These are phyloP conservation scores for Brachionus manjavacas DNA, from an alignment of 1,140 invertebrate species.

Conservation along the genomic window DNA sequence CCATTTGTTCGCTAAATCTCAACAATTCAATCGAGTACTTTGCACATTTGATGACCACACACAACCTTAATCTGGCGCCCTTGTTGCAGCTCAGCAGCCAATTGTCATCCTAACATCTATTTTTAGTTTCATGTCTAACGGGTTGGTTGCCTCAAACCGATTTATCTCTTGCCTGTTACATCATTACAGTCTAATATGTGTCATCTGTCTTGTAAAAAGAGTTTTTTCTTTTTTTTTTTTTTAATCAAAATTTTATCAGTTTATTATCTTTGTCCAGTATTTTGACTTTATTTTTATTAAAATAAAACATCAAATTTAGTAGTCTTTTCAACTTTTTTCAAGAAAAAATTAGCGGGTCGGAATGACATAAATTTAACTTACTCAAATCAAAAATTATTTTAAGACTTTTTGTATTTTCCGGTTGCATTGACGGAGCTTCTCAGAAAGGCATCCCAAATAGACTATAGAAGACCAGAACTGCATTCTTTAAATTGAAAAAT, in stretches of 20 bases:
- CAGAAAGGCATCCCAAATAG: no score
- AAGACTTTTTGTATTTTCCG: no score
- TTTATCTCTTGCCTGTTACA: background rate
- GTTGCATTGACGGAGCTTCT: no score
- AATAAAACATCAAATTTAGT: background rate
- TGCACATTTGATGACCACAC: background rate
- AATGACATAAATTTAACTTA: no score
- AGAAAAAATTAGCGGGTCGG: no score
- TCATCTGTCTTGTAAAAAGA: background rate
- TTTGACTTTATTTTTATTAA: background rate
- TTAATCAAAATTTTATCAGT: background rate
- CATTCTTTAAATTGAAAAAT: no score
- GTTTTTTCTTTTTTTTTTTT: background rate
- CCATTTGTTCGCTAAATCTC: background rate
- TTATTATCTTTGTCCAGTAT: constrained; percentile 5
- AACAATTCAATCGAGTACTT: constrained; percentile 14
- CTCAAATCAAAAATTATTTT: no score
- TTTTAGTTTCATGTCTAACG: background rate
- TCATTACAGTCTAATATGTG: background rate
- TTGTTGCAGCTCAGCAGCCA: background rate
- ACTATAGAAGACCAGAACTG: no score
- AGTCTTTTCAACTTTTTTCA: background rate
- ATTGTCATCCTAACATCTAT: background rate
- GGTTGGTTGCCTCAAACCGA: background rate
- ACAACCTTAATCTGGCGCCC: background rate